phyloP scores from a whole-genome alignment of 2,888 invertebrate species.

The Rhaphigaster nebulosa region DNA sequence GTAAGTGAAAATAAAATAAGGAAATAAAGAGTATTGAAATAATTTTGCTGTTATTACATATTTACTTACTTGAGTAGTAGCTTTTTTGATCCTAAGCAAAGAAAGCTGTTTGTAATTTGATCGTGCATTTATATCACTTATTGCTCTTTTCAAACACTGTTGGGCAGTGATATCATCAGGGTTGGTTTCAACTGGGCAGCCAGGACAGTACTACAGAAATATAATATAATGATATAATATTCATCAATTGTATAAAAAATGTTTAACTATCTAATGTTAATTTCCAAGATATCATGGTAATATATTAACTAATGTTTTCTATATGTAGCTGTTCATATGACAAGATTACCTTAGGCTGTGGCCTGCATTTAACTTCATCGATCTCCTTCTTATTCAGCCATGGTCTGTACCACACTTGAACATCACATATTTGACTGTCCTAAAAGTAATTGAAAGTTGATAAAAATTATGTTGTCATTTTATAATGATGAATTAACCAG shows the following conservation, averaged over 20 bases:
- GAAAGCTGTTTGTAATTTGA: neutral
- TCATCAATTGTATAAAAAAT: neutral
- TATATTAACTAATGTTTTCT: neutral
- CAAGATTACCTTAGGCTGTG: neutral
- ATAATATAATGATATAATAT: neutral
- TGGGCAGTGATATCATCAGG: neutral
- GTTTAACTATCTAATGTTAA: neutral
- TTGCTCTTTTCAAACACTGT: constrained; percentile 25
- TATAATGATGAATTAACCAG: neutral
- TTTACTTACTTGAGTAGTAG: constrained; percentile 45
- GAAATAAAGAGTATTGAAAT: neutral
- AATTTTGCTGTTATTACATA: neutral
- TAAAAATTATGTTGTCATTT: neutral
- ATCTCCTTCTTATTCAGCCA: constrained; percentile 39
- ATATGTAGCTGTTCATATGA: neutral
- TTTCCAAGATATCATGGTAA: neutral
- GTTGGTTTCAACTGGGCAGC: constrained; percentile 50
- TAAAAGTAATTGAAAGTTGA: neutral
- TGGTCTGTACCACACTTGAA: constrained; percentile 40
- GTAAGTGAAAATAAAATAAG: neutral
- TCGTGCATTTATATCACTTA: constrained; percentile 21
- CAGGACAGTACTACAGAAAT: constrained; percentile 64
- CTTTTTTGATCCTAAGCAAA: constrained; percentile 19
- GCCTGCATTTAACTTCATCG: neutral
- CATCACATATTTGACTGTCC: constrained; percentile 27